Base-by-base conservation (phyloP, 2,113 vertebrate genomes). In the Phyllopteryx taeniolatus region DNA sequence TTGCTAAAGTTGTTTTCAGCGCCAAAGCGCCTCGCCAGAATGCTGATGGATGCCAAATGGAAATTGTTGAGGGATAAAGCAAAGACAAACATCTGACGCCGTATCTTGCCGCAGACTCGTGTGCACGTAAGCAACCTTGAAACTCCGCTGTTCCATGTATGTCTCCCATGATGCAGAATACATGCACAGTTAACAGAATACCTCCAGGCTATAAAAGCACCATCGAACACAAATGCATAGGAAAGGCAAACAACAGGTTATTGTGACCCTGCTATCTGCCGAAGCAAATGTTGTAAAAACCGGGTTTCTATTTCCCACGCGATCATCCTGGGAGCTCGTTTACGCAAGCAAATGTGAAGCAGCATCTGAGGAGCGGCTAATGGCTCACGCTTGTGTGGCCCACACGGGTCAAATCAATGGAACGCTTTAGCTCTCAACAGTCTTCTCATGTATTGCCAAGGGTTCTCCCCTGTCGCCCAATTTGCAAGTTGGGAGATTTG, bases 321-420 rank as follows among this genome's bases (percentile, higher is more conserved):
- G 76, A 86, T 89, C 74, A 73, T 53, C 89, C 4, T 66, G 88
- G 85, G 89, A 92, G 71, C 85, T 89, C 65, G 82, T 92, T 91
- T 91, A 83, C 83, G 82, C 79, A 89, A 89, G 85, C 77, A 87
- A 85, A 90, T 81, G 77, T 78, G 74, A 78, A 84, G 62, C 76
- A 85, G 84, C 79, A 85, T 89, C 81, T 88, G 86, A 91, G 83
- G 81, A 86, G 81, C 79, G 71, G 78, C 84, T 86, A 91, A 91
- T 92, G 87, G 85, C 87, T 90, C 75, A 72, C 72, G 72, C 87
- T 90, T 83, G 85, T 61, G 31, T 80, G 84, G 85, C 89, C 91
- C 87, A 91, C 90, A 88, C 83, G 89, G 91, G 91, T 92, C 90
- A 91, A 85, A 93, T 92, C 92, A 80, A 91, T 91, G 86, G 67